These are phyloP conservation scores for Aurelia sp. DNA, from an alignment of 30 jellyfish, hydroid and myxozoan genomes.

Conservation along the genomic window DNA sequence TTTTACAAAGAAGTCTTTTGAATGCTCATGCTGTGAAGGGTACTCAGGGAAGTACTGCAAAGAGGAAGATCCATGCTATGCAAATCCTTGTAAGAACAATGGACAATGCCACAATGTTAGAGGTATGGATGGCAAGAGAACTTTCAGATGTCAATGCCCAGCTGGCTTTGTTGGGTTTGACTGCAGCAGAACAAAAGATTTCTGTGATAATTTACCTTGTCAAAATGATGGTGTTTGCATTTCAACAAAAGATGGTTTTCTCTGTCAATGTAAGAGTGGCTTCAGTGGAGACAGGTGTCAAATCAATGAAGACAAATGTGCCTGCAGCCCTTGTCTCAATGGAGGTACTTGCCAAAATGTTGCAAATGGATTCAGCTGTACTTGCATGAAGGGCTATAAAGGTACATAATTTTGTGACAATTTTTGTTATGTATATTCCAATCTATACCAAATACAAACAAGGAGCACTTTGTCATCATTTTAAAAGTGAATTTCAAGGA, in stretches of 20 bases:
- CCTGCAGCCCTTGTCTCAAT: slow-evolving; percentile 85
- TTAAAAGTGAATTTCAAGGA: not conserved
- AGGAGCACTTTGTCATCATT: no score
- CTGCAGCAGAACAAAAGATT: slow-evolving; percentile 71
- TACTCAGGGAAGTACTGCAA: slow-evolving; percentile 87
- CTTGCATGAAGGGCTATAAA: slow-evolving; percentile 48
- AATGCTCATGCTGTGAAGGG: slow-evolving; percentile 89
- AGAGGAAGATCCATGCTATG: slow-evolving; percentile 91
- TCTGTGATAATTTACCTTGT: slow-evolving; percentile 86
- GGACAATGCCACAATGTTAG: slow-evolving; percentile 71
- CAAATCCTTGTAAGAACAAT: slow-evolving; percentile 77
- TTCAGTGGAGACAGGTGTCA: slow-evolving; percentile 67
- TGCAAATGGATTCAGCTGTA: slow-evolving; percentile 49
- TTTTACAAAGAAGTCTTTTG: slow-evolving; percentile 50
- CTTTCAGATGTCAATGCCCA: slow-evolving; percentile 78
- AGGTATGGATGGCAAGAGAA: slow-evolving; percentile 41
- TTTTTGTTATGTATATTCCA: not conserved
- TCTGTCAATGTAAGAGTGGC: slow-evolving; percentile 83
- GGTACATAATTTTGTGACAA: slow-evolving; percentile 22
- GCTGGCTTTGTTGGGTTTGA: slow-evolving; percentile 76
- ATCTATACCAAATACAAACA: no score
- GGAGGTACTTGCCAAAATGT: slow-evolving; percentile 77
- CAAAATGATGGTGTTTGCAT: slow-evolving; percentile 77
- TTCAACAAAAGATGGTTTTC: slow-evolving; percentile 45
- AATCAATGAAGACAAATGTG: slow-evolving; percentile 73